Base-by-base conservation (phyloP, 2,113 vertebrate genomes). In the Lycocorax pyrrhopterus region DNA sequence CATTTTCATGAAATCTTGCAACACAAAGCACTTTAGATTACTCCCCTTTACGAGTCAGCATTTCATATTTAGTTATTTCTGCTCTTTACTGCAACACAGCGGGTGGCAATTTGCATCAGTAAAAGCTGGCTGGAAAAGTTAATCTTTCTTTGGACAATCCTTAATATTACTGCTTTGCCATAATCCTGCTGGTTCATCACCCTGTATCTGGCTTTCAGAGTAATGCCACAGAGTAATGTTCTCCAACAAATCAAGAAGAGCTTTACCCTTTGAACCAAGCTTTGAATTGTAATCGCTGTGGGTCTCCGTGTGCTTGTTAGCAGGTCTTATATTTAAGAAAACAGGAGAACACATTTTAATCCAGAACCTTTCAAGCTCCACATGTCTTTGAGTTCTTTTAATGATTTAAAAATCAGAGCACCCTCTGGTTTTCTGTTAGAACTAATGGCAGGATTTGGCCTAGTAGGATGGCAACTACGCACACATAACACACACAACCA, bases 131-230 rank as follows among this genome's bases (percentile, higher is more conserved):
- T 88, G 77, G 82, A 92, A 81, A 95, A 95, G 64, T 88, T 84
- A 84, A 94, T 75, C 87, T 92, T 72, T 89, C 91, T 93, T 77
- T 75, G 72, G 88, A 93, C 85, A 92, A 84, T 78, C 64, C 90
- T 60, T 47, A 87, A 30, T 74, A 56, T 59, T 71, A 53, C 35
- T 87, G 33, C 90, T 83, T 43, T 78, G 79, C 58, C 69, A 46
- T 75, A 56, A 71, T 67, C 64, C 14, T 11, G 79, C 90, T 69
- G 62, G 33, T 84, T 58, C 78, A 37, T 75, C 76, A 71, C 56
- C 67, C 72, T 26, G 12, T 35, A 76, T 29, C 82, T 51, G 63
- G 43, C 58, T 93, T 87, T 82, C 78, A 67, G 74, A 46, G 64
- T 49, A 49, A 44, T 17, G 59, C 39, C 82, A 77, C 51, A 30